Evolutionary conservation across 2,888 invertebrate genomes (phyloP).

Genomic region (Chrysolina haemoptera): DNA sequence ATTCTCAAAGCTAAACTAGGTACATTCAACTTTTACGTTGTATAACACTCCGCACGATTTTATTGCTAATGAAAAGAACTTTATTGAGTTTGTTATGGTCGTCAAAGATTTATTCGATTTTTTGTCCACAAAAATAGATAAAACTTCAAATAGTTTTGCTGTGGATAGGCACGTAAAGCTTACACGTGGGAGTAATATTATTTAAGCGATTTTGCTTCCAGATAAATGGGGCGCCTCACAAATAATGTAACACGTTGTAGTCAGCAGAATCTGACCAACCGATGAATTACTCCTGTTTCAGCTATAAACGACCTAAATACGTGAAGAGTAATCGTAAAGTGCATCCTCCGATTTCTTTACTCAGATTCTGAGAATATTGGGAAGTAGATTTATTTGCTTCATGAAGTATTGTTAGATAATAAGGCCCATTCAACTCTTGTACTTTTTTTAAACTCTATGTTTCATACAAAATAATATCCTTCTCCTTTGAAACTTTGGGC

Average conservation of each 20-base stretch:
- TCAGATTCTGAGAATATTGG: not conserved
- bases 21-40: slow-evolving; percentile 12
- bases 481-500: no score
- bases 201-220: slow-evolving; percentile 44
- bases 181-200: slow-evolving; percentile 46
- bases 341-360: no score
- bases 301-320: no score
- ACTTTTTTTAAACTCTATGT: no score
- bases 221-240: slow-evolving; percentile 41
- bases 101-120: slow-evolving; percentile 35
- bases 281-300: slow-evolving; percentile 21
- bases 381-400: not conserved
- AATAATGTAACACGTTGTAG: slow-evolving; percentile 39
- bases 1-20: not conserved
- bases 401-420: no score
- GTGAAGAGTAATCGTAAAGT: no score
- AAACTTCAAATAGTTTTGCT: slow-evolving; percentile 46
- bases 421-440: no score
- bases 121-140: slow-evolving; percentile 41
- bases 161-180: slow-evolving; percentile 47
- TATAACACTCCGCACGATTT: slow-evolving; percentile 15
- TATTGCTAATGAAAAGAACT: slow-evolving; percentile 32
- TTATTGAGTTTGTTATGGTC: slow-evolving; percentile 37
- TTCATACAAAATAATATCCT: no score
- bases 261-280: slow-evolving; percentile 42